Evolutionary conservation across 2,113 vertebrate species (phyloP), one percentile per base, ranked within the genome.

Genomic region (Triplophysa rosa): DNA sequence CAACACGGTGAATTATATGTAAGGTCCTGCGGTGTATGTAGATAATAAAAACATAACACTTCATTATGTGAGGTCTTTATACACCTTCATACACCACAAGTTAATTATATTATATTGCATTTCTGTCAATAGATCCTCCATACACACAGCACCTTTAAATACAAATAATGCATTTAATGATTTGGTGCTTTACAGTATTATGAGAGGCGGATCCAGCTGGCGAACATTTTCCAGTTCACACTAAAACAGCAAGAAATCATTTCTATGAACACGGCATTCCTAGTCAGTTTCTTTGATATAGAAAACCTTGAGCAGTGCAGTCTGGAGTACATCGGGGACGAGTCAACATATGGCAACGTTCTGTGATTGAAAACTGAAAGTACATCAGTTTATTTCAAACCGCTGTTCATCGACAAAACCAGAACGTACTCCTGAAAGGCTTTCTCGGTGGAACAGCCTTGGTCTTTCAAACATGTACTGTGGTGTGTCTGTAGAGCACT

Each of bases 311-410:
- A 47, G 23, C 59, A 63, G 14, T 49, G 6, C 10, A 33, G 33
- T 40, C 56, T 13, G 4, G 8, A 72, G 19, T 59, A 8, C 10
- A 12, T 33, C 11, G 2, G 12, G 12, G 13, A 17, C 11, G 21
- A 29, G 59, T 23, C 56, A 49, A 8, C 72, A 64, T 49, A 49
- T 75, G 23, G 23, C 7, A 0, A 52, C 33, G 42, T 54, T 33
- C 24, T 54, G 33, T 23, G 45, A 76, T 33, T 0, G 4, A 63
- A 17, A 75, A 33, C 13, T n/a, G 1, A 52, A 76, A 75, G 40
- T 3, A 76, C 42, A 65, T 37, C 8, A 0, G 24, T 65, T 76
- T 33, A 29, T 65, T 76, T 63, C 42, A 52, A 16, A 61, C 73
- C 65, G 21, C 37, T 62, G 37, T 62, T 65, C 24, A n/a, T 49